These are phyloP conservation scores for Xanthorhoe designata DNA, from an alignment of 2,888 invertebrate species.

Conservation along the genomic window DNA sequence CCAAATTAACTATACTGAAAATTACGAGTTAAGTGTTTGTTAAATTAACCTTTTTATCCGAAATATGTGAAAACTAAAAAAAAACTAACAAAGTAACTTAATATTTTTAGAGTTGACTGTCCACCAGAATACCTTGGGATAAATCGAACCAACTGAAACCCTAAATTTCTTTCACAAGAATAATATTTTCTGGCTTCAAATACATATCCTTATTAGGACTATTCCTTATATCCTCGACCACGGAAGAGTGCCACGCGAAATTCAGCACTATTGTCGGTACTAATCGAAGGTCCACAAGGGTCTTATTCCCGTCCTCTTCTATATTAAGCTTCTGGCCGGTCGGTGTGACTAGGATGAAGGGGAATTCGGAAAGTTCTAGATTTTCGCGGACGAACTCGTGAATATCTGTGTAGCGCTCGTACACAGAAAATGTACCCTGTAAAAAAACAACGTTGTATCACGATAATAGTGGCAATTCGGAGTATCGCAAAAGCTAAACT, in stretches of 20 bases:
- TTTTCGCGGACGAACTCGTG: constrained; percentile 92
- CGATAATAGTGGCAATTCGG: too few species aligned
- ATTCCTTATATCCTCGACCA: constrained; percentile 79
- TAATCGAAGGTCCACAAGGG: constrained; percentile 91
- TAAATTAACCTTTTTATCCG: too few species aligned
- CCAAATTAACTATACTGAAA: too few species aligned
- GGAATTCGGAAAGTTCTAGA: constrained; percentile 87
- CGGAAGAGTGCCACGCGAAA: constrained; percentile 88
- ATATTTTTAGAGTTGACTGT: not conserved
- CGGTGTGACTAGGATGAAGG: constrained; percentile 89
- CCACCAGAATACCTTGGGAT: not conserved
- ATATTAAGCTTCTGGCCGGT: constrained; percentile 87
- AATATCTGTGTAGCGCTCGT: constrained; percentile 91
- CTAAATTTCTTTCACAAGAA: constrained; percentile 85
- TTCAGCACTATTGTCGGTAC: constrained; percentile 93
- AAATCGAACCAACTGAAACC: not conserved
- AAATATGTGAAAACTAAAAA: too few species aligned
- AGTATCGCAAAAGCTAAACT: too few species aligned
- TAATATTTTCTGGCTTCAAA: constrained; percentile 92
- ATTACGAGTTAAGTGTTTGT: too few species aligned
- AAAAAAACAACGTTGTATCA: constrained; percentile 1
- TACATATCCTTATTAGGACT: constrained; percentile 86
- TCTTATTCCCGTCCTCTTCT: constrained; percentile 89
- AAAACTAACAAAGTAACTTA: not conserved
- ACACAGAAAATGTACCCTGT: constrained; percentile 95